Percentiles rank a stretch among this genome's conserved stretches.
Conservation (phyloP, 1,140 invertebrate genomes). For the Dinoponera quadriceps region DNA sequence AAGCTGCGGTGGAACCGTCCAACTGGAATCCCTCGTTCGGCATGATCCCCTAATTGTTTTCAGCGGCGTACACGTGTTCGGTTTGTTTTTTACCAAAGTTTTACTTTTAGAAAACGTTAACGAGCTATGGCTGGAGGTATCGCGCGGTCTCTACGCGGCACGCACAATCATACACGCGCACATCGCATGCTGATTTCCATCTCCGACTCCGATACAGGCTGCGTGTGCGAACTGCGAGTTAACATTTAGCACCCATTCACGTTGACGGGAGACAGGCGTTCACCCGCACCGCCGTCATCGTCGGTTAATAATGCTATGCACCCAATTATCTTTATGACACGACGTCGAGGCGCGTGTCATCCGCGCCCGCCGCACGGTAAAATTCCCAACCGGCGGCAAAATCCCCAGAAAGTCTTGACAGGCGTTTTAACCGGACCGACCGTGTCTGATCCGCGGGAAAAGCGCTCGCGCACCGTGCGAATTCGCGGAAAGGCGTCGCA, state of each 20-base stretch:
- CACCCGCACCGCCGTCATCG: conserved; percentile 2
- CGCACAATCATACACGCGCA: too few species aligned
- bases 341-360: conserved; percentile 50
- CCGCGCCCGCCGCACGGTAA: conserved; percentile 29
- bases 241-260: conserved; percentile 48
- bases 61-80: too few species aligned
- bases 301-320: conserved; percentile 57
- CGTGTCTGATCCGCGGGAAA: conserved; percentile 34
- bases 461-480: conserved; percentile 3
- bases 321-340: conserved; percentile 57
- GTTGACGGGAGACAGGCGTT: conserved; percentile 47
- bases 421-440: conserved; percentile 23
- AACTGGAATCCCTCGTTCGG: too few species aligned
- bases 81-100: too few species aligned
- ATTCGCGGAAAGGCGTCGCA: conserved; percentile 22
- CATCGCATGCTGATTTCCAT: conserved; percentile 10
- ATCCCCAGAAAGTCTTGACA: conserved; percentile 57
- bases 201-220: conserved; percentile 5
- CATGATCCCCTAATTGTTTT: too few species aligned
- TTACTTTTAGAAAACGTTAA: too few species aligned
- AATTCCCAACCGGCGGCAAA: conserved; percentile 45
- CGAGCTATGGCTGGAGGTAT: background rate
- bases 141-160: background rate
- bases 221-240: conserved; percentile 10
- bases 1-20: too few species aligned